Evolutionary conservation across 2,113 vertebrate genomes (phyloP).

Genomic region (Mobula hypostoma): DNA sequence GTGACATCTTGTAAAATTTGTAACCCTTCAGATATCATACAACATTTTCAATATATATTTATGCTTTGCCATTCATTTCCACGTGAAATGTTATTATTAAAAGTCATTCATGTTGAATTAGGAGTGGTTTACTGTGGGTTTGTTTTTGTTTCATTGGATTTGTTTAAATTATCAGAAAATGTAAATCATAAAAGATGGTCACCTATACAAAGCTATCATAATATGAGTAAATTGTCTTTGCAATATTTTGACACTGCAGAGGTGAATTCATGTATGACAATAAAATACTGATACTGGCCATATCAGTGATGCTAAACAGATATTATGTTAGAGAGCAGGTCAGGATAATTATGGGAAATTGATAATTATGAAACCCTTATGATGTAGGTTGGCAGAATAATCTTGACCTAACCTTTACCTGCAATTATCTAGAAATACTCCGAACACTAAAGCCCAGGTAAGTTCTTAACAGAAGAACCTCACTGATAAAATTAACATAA

Average conservation of each 20-base stretch:
- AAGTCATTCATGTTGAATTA: not conserved
- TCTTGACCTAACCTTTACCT: not conserved
- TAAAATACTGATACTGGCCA: not conserved
- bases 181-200: not conserved
- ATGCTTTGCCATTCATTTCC: not conserved
- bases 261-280: not conserved
- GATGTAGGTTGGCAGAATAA: not conserved
- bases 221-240: not conserved
- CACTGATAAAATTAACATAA: not conserved
- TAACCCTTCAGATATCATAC: not conserved
- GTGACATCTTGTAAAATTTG: not conserved
- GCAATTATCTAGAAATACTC: not conserved
- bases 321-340: not conserved
- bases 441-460: not conserved
- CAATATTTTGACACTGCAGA: not conserved
- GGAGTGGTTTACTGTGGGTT: not conserved
- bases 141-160: not conserved
- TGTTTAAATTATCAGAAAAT: not conserved
- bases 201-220: not conserved
- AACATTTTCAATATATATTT: not conserved
- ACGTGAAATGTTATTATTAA: not conserved
- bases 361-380: not conserved
- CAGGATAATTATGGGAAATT: not conserved
- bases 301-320: not conserved
- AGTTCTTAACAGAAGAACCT: not conserved